Conservation (phyloP, 2,888 invertebrate species). For the Cosmorhoe ocellata region DNA sequence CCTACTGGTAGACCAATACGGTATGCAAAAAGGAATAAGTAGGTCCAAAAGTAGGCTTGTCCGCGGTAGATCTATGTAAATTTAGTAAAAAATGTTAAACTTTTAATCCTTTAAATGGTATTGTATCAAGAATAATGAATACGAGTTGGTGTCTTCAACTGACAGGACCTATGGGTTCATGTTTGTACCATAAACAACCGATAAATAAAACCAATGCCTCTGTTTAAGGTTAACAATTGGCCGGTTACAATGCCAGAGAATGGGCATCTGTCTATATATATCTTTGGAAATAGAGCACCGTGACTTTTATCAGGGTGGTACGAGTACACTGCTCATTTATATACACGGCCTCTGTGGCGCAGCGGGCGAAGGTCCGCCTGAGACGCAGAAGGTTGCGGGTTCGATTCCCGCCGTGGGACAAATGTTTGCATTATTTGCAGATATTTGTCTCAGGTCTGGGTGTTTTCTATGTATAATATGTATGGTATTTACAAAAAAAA, state of each 20-base stretch:
- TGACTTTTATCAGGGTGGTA: constrained; percentile 9
- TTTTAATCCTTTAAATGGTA: constrained; percentile 19
- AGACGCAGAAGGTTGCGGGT: no score
- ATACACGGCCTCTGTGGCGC: no score
- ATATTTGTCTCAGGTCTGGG: no score
- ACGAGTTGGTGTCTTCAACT: constrained; percentile 11
- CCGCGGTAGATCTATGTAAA: constrained; percentile 8
- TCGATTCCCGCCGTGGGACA: no score
- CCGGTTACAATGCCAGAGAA: constrained; percentile 54
- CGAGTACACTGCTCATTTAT: not conserved
- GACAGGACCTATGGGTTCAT: constrained; percentile 11
- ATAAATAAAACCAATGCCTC: constrained; percentile 52
- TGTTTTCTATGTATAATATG: no score
- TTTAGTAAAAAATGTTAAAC: constrained; percentile 14
- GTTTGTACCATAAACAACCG: constrained; percentile 15
- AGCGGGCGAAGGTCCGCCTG: no score
- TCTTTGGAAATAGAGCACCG: constrained; percentile 44
- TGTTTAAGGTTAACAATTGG: constrained; percentile 55
- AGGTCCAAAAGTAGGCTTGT: not conserved
- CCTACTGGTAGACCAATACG: no score
- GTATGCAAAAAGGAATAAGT: not conserved
- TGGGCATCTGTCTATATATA: constrained; percentile 42
- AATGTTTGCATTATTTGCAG: no score
- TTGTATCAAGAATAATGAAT: constrained; percentile 23
- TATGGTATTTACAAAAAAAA: no score